Percentiles rank a stretch among this genome's conserved stretches.
Evolutionary conservation across 2,888 invertebrate genomes (phyloP).

Genomic region (Microctonus aethiopoides): DNA sequence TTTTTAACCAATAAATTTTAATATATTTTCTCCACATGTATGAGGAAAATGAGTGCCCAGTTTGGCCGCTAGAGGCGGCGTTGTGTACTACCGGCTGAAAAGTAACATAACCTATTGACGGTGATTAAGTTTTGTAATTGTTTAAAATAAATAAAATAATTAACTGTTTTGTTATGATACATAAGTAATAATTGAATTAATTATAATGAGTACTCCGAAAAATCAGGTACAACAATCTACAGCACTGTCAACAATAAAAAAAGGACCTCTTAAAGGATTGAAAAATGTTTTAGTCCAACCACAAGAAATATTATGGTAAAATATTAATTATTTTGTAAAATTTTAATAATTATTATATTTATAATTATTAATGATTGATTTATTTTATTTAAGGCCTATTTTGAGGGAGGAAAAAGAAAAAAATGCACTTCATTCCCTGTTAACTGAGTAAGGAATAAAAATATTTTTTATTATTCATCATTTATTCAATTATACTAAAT

Average conservation of each 20-base stretch:
- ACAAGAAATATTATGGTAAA: slow-evolving; percentile 53
- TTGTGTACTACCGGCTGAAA: no score
- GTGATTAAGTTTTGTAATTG: no score
- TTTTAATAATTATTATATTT: neutral
- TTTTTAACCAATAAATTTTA: no score
- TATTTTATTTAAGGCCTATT: slow-evolving; percentile 52
- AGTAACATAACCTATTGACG: no score
- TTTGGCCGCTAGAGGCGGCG: no score
- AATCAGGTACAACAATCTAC: neutral
- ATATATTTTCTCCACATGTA: no score
- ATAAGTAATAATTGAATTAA: neutral
- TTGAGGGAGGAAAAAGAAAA: slow-evolving; percentile 44
- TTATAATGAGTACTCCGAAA: neutral
- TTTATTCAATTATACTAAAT: slow-evolving; percentile 16
- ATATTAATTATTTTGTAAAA: slow-evolving; percentile 9
- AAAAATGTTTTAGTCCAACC: slow-evolving; percentile 58
- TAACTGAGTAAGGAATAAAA: slow-evolving; percentile 50
- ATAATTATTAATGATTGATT: slow-evolving; percentile 5
- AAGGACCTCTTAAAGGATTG: slow-evolving; percentile 51
- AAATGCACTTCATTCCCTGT: slow-evolving; percentile 42
- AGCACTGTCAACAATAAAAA: slow-evolving; percentile 43
- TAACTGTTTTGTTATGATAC: no score
- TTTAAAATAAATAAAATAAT: neutral
- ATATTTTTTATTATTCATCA: neutral
- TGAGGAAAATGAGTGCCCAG: no score